phyloP scores from a whole-genome alignment of 2,888 invertebrate species.

The Drosophila neutralis region DNA sequence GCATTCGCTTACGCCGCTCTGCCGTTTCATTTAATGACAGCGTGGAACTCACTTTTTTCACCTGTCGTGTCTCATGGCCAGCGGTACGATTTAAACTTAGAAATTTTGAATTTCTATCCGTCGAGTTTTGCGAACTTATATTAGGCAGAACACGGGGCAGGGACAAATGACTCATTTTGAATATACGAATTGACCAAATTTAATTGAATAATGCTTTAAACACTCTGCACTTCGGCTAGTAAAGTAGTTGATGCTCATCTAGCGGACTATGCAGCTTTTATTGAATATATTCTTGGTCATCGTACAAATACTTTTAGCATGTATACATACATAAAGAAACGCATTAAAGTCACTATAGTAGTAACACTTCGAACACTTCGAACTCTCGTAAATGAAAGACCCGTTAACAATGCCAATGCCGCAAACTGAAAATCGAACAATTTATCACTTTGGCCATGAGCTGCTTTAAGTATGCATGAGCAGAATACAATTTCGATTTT shows the following conservation, averaged over 20 bases:
- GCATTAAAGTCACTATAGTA: background rate
- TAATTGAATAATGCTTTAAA: background rate
- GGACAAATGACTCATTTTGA: slow-evolving; percentile 71
- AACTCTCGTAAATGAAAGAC: slow-evolving; percentile 4
- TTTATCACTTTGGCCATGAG: slow-evolving; percentile 79
- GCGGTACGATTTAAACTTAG: slow-evolving; percentile 74
- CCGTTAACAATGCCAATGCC: slow-evolving; percentile 44
- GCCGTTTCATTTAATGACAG: slow-evolving; percentile 69
- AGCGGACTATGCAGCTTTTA: background rate
- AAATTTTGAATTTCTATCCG: slow-evolving; percentile 73
- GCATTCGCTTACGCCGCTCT: slow-evolving; percentile 60
- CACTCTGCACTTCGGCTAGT: slow-evolving; percentile 9
- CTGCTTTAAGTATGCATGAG: slow-evolving; percentile 69
- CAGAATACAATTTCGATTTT: slow-evolving; percentile 63
- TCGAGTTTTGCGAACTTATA: slow-evolving; percentile 40
- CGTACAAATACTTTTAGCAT: background rate
- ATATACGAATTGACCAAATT: background rate
- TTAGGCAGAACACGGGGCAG: slow-evolving; percentile 64
- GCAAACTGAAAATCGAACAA: slow-evolving; percentile 47
- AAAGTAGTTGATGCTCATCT: background rate
- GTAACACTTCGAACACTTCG: background rate
- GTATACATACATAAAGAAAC: background rate
- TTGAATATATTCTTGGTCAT: background rate
- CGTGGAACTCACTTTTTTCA: slow-evolving; percentile 61
- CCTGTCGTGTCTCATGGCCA: slow-evolving; percentile 43